Evolutionary conservation across 2,113 vertebrate species (phyloP).

Genomic region (Toxotes chatareus): DNA sequence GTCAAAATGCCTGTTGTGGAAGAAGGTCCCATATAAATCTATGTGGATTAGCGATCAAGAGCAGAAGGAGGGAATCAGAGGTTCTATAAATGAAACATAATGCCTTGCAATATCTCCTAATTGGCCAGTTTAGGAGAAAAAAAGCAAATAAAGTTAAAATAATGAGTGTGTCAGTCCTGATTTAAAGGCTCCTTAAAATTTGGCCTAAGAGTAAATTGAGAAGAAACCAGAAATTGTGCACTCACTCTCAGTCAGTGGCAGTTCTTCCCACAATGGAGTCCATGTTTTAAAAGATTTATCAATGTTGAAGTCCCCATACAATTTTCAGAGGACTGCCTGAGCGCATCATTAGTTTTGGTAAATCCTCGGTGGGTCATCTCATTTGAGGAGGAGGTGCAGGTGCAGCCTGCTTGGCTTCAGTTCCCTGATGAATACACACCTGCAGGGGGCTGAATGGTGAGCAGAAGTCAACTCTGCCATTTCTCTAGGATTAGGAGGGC

Average conservation of each 20-base stretch:
- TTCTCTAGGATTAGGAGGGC: not conserved
- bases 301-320: not conserved
- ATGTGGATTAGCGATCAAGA: not conserved
- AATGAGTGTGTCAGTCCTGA: not conserved
- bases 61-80: not conserved
- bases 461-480: not conserved
- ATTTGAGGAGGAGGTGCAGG: not conserved
- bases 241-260: not conserved
- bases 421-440: not conserved
- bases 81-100: not conserved
- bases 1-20: not conserved
- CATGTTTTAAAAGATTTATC: not conserved
- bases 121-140: not conserved
- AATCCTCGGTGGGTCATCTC: not conserved
- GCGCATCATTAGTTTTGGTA: not conserved
- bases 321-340: not conserved
- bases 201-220: not conserved
- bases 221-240: no score
- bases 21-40: not conserved
- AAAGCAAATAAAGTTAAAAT: not conserved
- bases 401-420: not conserved
- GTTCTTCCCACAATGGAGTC: not conserved
- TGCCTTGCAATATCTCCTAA: not conserved
- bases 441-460: no score
- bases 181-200: not conserved